Base-by-base conservation (phyloP, 2,797 vertebrate genomes). In the Onychomys arenicola region DNA sequence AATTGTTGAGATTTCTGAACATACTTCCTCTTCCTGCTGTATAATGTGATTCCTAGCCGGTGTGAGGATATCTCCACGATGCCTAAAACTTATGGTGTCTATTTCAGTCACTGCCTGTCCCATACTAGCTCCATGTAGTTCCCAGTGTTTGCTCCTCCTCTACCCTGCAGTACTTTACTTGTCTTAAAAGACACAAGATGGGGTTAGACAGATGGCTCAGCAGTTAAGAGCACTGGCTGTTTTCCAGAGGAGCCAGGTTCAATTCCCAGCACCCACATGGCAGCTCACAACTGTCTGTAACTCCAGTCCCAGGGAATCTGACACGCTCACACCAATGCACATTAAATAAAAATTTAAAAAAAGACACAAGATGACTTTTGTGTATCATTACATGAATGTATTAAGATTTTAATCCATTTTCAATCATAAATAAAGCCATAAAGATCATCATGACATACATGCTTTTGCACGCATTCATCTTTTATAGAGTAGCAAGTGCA, bases 381-480 rank as follows among this genome's bases (percentile, higher is more conserved):
- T 57, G 17, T 83, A 88, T 13, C 46, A 73, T 75, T 90, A 61
- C 10, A 43, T 46, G 10, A 16, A 43, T 49, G 17, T 37, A 92
- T 13, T 4, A 77, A 40, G 43, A 92, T 77, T 63, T 96, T 96
- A 85, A 16, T 63, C 17, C 76, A 32, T 83, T 11, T 95, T 83
- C 43, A 76, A 2, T 46, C 29, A 57, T 67, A 88, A 46, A 55
- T 49, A 92, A 80, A 76, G 6, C 25, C 49, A n/a, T 12, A 92
- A 1, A 67, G 46, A 90, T 59, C 52, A 63, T 57, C 52, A 23
- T 52, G 37, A 7, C n/a, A 73, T 27, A 46, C 49, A 78, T 88
- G 83, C 23, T 6, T 96, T 76, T 82, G 49, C 23, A 85, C 25
- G 40, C 10, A 61, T 83, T 77, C 61, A 23, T 63, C 55, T 86